A percentile compares a stretch with the other conserved stretches of the same genome.
Conservation (phyloP, 2,888 invertebrate species). For the Allolobophora icterica region DNA sequence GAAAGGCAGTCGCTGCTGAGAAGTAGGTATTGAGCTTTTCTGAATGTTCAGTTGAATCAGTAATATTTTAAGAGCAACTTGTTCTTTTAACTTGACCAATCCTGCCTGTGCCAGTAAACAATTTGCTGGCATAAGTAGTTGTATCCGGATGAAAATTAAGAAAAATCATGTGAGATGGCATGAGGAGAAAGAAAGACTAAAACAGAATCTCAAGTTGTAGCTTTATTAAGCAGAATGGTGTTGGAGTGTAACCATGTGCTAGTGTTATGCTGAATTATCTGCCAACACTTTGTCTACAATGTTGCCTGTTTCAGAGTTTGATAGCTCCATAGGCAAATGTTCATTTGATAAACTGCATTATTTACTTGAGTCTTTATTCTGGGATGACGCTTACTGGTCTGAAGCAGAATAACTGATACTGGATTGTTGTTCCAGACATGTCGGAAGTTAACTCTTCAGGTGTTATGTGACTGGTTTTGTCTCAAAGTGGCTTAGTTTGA, state of each 20-base stretch:
- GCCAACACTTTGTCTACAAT: neutral
- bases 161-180: neutral
- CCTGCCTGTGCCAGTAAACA: neutral
- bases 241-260: neutral
- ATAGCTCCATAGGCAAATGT: neutral
- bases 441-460: too few relatives aligned
- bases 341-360: neutral
- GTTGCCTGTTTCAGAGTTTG: neutral
- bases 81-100: neutral
- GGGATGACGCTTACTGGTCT: neutral
- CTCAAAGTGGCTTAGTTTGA: neutral
- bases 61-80: too few relatives aligned
- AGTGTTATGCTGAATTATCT: neutral
- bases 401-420: neutral
- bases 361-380: neutral
- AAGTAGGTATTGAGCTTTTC: neutral
- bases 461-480: neutral
- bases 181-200: neutral
- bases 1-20: neutral
- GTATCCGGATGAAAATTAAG: neutral
- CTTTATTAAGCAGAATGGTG: neutral
- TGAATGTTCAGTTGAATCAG: neutral
- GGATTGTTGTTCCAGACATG: neutral
- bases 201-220: slow-evolving; percentile 8
- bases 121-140: neutral